Percentiles rank a stretch among this genome's conserved stretches.
phyloP scores from a whole-genome alignment of 2,113 vertebrate species.

The Lucifuga dentata region DNA sequence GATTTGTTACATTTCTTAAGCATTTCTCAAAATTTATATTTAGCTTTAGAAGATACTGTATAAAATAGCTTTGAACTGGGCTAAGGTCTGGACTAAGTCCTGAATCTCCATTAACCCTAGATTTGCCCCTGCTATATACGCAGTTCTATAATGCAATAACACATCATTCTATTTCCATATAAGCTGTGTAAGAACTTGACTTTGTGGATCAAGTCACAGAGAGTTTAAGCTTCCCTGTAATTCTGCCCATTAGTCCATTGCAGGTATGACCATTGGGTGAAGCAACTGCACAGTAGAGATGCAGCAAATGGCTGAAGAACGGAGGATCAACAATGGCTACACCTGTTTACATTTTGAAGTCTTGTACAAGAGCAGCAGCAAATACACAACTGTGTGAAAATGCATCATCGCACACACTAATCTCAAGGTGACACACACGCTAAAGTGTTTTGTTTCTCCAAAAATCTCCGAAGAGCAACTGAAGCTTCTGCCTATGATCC shows the following conservation, averaged over 20 bases:
- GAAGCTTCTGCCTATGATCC: constrained; percentile 56
- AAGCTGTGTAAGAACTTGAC: no score
- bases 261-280: not conserved
- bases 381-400: constrained; percentile 27
- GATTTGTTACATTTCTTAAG: no score
- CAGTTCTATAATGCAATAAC: no score
- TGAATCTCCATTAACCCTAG: no score
- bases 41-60: no score
- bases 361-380: constrained; percentile 22
- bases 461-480: constrained; percentile 46
- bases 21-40: no score
- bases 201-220: constrained; percentile 4
- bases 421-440: constrained; percentile 66
- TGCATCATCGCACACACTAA: constrained; percentile 55
- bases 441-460: constrained; percentile 27
- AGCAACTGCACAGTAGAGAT: constrained; percentile 2
- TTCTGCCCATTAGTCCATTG: not conserved
- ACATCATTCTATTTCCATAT: not conserved
- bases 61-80: no score
- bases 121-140: no score
- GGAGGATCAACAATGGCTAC: constrained; percentile 15
- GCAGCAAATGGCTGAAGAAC: constrained; percentile 11
- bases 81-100: no score
- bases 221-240: constrained; percentile 26
- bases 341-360: constrained; percentile 22